These are phyloP conservation scores for Pogonomyrmex californicus DNA, from an alignment of 1,140 invertebrate genomes.

Conservation along the genomic window DNA sequence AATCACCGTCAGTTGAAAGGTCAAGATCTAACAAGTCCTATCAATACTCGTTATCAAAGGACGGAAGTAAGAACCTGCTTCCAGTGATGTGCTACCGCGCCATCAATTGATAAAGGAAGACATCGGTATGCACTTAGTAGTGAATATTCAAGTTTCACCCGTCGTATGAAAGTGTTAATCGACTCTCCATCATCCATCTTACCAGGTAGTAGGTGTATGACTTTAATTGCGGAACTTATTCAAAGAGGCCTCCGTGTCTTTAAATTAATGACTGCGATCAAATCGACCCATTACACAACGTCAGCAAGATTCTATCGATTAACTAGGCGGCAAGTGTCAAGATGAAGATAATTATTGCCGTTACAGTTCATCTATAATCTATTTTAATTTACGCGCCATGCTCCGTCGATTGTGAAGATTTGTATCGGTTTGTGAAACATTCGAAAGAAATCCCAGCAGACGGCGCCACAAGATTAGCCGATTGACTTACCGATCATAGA, in stretches of 20 bases:
- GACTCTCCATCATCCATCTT: conserved; percentile 55
- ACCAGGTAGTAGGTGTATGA: conserved; percentile 21
- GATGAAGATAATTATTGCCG: conserved; percentile 43
- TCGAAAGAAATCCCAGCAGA: background rate
- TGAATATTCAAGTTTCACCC: conserved; percentile 46
- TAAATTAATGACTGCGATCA: conserved; percentile 54
- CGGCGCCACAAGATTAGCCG: conserved; percentile 61
- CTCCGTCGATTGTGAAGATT: conserved; percentile 46
- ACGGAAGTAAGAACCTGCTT: conserved; percentile 66
- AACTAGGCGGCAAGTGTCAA: conserved; percentile 14
- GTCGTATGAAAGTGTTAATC: conserved; percentile 60
- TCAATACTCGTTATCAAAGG: conserved; percentile 62
- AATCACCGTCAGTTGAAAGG: conserved; percentile 3
- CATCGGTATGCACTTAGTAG: conserved; percentile 77
- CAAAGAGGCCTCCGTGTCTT: background rate
- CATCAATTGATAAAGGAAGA: conserved; percentile 77
- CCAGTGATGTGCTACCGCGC: conserved; percentile 62
- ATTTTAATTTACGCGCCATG: conserved; percentile 57
- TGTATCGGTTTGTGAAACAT: conserved; percentile 11
- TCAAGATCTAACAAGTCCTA: background rate
- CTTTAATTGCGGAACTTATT: conserved; percentile 70
- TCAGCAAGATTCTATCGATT: conserved; percentile 33
- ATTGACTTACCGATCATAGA: conserved; percentile 67
- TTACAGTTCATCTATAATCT: background rate
- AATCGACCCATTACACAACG: conserved; percentile 28